These are phyloP conservation scores for Octomys mimax DNA, from an alignment of 2,797 vertebrate genomes.

Conservation along the genomic window DNA sequence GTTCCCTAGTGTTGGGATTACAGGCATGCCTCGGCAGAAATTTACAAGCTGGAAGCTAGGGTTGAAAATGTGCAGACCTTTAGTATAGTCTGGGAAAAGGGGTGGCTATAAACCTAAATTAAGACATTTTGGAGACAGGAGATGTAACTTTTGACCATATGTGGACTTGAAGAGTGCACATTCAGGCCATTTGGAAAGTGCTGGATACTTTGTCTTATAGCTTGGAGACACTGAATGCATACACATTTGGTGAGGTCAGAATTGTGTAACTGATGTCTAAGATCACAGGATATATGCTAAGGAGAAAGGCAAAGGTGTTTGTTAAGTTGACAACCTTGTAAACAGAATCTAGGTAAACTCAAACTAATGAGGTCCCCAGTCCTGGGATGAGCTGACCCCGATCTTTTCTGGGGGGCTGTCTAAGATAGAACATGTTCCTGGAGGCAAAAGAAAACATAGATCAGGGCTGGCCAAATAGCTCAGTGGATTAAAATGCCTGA, in stretches of 20 bases:
- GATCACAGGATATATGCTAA: not conserved
- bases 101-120: not conserved
- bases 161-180: not conserved
- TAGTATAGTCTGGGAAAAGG: not conserved
- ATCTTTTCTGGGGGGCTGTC: not conserved
- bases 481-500: too few species aligned
- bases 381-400: not conserved
- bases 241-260: conserved; percentile 2
- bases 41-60: not conserved
- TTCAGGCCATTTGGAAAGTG: not conserved
- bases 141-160: not conserved
- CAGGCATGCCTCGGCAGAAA: not conserved
- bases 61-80: not conserved
- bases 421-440: not conserved
- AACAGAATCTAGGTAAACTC: not conserved
- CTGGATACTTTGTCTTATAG: not conserved
- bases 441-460: not conserved
- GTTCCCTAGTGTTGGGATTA: too few species aligned
- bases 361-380: not conserved
- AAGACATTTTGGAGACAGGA: not conserved
- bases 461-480: not conserved
- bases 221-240: not conserved
- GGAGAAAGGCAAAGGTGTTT: conserved; percentile 3
- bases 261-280: not conserved
- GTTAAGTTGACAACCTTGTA: not conserved